Evolutionary conservation across 2,888 invertebrate genomes (phyloP), one percentile per base, ranked within the genome.

Genomic region (Tenthredo livida): DNA sequence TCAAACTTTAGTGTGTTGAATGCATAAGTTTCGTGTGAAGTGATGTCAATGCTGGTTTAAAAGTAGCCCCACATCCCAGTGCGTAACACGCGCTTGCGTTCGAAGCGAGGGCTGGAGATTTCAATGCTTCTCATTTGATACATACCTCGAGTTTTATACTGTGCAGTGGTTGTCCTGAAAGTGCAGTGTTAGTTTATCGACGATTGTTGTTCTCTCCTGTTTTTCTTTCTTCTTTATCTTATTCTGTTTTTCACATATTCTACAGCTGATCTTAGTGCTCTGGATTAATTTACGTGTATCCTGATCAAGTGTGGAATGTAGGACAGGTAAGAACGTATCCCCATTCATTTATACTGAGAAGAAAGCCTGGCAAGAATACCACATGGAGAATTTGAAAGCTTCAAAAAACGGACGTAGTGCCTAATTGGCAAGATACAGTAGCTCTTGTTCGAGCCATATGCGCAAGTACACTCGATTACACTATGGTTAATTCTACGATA

Each of bases 251-350:
- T n/a, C 15, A 29, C 15, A 54, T 12, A 54, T 54, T 77, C 12
- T 77, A 50, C 37, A 40, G 80, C 65, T 58, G 61, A 80, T 80
- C 65, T 58, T 6, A 80, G 80, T 80, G 80, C n/a, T 61, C 54
- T 61, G 80, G 80, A 80, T 80, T 80, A 80, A 61, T 61, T 80
- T 21, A 43, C 80, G 61, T 33, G 61, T 61, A 58, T 61, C 80
- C 80, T 17, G 80, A 80, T 61, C 21, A 43, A 80, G 33, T 9
- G 65, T 80, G 58, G 37, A 65, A 77, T 77, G 80, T 80, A 80
- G 80, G 58, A 80, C 80, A 80, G 80, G 80, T 80, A 80, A 80
- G 10, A 50, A 61, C n/a, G 4, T 25, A 61, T 33, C n/a, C 17
- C 25, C 15, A 9, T 33, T 33, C 9, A 29, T n/a, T 33, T 50